These are phyloP conservation scores for Oscheius sp. DNA, from an alignment of 2,888 invertebrate species.

Conservation along the genomic window DNA sequence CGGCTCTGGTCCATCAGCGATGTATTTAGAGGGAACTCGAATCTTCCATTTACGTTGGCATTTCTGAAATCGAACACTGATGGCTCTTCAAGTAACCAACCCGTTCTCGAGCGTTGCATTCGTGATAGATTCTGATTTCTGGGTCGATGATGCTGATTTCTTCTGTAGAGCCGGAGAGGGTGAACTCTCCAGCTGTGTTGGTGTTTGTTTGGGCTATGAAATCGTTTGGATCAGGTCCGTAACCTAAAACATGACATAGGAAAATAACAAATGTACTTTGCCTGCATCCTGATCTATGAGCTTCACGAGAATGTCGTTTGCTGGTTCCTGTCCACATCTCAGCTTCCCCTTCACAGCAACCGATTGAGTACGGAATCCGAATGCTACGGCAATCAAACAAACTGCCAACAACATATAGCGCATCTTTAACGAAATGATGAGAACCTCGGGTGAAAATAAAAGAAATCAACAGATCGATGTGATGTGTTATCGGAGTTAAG, in stretches of 20 bases:
- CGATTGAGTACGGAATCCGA: slow-evolving; percentile 58
- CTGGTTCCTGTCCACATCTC: slow-evolving; percentile 65
- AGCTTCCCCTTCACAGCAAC: slow-evolving; percentile 66
- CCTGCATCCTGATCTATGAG: slow-evolving; percentile 70
- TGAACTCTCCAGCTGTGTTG: slow-evolving; percentile 61
- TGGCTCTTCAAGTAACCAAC: slow-evolving; percentile 41
- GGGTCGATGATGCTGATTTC: slow-evolving; percentile 72
- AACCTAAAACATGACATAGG: background rate
- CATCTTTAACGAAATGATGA: slow-evolving; percentile 1
- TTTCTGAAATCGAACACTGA: slow-evolving; percentile 44
- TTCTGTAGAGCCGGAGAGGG: slow-evolving; percentile 64
- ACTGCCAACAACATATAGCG: slow-evolving; percentile 8
- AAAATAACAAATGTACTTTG: slow-evolving; percentile 8
- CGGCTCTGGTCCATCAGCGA: slow-evolving; percentile 54
- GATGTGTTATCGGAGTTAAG: slow-evolving; percentile 25
- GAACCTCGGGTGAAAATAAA: background rate
- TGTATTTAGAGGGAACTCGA: slow-evolving; percentile 70
- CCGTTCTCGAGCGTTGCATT: slow-evolving; percentile 66
- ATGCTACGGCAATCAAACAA: background rate
- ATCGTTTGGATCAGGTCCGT: slow-evolving; percentile 65
- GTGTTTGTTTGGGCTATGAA: slow-evolving; percentile 54
- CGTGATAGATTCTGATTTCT: slow-evolving; percentile 69
- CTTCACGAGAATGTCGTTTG: slow-evolving; percentile 61
- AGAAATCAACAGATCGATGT: slow-evolving; percentile 10
- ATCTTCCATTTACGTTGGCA: slow-evolving; percentile 72